Conservation (phyloP, 2,888 invertebrate species). For the Apoda limacodes region DNA sequence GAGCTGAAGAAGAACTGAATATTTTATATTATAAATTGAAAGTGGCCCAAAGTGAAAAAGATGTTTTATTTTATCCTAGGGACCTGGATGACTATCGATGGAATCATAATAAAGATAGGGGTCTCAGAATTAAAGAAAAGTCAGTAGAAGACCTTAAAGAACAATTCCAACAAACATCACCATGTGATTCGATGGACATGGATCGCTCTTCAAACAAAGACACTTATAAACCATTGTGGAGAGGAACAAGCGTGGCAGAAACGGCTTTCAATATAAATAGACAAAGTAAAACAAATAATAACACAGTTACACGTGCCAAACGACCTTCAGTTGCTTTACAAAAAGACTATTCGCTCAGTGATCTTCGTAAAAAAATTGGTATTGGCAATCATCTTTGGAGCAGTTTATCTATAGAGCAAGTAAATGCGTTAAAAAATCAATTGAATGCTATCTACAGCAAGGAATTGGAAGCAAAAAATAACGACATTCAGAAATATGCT, state of each 20-base stretch:
- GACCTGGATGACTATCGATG: constrained; percentile 81
- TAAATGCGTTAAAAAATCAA: constrained; percentile 82
- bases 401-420: constrained; percentile 86
- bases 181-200: constrained; percentile 58
- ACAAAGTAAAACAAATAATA: constrained; percentile 60
- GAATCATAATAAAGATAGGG: constrained; percentile 80
- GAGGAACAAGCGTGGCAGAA: constrained; percentile 85
- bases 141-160: constrained; percentile 89
- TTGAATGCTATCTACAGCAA: constrained; percentile 84
- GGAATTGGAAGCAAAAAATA: constrained; percentile 54
- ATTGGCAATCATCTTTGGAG: constrained; percentile 85
- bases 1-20: constrained; percentile 85
- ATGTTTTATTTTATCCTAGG: constrained; percentile 84
- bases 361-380: constrained; percentile 62
- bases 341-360: constrained; percentile 54
- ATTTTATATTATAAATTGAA: constrained; percentile 81
- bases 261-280: constrained; percentile 78
- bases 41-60: constrained; percentile 83
- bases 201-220: constrained; percentile 69
- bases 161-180: constrained; percentile 75
- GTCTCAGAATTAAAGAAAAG: constrained; percentile 84
- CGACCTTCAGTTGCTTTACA: constrained; percentile 37
- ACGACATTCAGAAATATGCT: constrained; percentile 63
- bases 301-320: constrained; percentile 28
- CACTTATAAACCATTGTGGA: constrained; percentile 84